Evolutionary conservation across 92 coral and sea anemone genomes (phyloP).

Genomic region (Palythoa grandis): DNA sequence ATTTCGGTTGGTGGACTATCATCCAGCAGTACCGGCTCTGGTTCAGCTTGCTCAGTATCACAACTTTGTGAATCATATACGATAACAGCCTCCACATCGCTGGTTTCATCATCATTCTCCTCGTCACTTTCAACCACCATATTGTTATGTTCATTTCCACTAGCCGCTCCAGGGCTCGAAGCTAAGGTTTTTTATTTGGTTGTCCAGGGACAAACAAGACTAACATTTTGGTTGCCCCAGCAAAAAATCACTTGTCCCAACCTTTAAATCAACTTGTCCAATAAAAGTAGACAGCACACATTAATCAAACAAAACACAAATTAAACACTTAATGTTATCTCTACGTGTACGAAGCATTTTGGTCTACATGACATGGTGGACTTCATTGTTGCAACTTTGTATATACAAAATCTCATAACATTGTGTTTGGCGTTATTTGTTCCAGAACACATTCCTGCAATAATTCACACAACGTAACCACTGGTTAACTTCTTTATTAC

Average conservation of each 20-base stretch:
- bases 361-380: not conserved
- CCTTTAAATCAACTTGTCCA: not conserved
- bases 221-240: not conserved
- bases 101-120: conserved; percentile 1
- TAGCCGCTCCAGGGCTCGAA: not conserved
- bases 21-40: conserved; percentile 22
- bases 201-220: no score
- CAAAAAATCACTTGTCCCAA: not conserved
- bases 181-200: no score
- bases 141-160: not conserved
- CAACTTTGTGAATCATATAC: conserved; percentile 2
- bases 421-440: not conserved
- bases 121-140: conserved; percentile 15
- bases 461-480: not conserved
- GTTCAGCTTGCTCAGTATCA: conserved; percentile 21
- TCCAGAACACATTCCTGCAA: not conserved
- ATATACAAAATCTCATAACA: not conserved
- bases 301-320: not conserved
- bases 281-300: not conserved
- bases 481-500: not conserved
- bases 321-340: not conserved
- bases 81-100: conserved; percentile 16
- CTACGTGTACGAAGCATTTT: not conserved
- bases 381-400: not conserved
- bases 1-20: conserved; percentile 24